Evolutionary conservation across 1,140 invertebrate genomes (phyloP).

Genomic region (silkworm (Bombyx mori)): ASM3026992v2 NC_085120.1:406501-407000

Average conservation of each 20-base stretch:
- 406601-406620: background rate
- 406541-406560: constrained; percentile 4
- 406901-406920: too few species aligned
- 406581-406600: constrained; percentile 2
- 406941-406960: background rate
- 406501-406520: constrained; percentile 2
- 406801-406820: background rate
- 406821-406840: background rate
- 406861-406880: too few species aligned
- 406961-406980: background rate
- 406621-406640: constrained; percentile 1
- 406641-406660: background rate
- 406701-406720: background rate
- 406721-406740: constrained; percentile 3
- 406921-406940: too few species aligned
- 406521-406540: constrained; percentile 1
- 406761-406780: constrained; percentile 2
- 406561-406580: constrained; percentile 2
- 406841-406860: background rate
- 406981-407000: too few species aligned
- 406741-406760: constrained; percentile 2
- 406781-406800: background rate
- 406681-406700: background rate
- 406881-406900: too few species aligned
- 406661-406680: constrained; percentile 3